Evolutionary conservation across 2,797 vertebrate species (phyloP).

Genomic region (Pangasius sanitwongsei): DNA sequence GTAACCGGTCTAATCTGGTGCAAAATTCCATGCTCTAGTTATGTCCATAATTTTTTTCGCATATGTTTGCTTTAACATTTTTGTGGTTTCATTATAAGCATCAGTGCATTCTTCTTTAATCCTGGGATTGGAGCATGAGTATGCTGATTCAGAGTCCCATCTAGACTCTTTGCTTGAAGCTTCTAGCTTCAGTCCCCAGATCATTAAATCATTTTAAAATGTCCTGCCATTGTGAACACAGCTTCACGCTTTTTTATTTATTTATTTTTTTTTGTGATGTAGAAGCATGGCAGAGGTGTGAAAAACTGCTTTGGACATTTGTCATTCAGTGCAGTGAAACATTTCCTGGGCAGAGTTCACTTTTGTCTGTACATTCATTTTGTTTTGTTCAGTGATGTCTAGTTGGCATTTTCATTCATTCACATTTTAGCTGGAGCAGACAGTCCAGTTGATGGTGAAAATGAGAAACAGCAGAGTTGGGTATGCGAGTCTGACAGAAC

Average conservation of each 20-base stretch:
- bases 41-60: neutral
- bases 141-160: neutral
- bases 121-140: neutral
- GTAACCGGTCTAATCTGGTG: neutral
- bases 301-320: neutral
- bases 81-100: constrained; percentile 27
- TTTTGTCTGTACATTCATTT: neutral
- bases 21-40: neutral
- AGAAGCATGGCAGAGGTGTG: neutral
- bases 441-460: neutral
- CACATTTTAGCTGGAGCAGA: neutral
- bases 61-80: constrained; percentile 8
- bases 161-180: neutral
- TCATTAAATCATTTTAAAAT: neutral
- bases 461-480: neutral
- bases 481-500: neutral
- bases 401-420: neutral
- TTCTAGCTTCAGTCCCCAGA: neutral
- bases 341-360: neutral
- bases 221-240: neutral
- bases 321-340: neutral
- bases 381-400: neutral
- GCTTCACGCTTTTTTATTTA: neutral
- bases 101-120: constrained; percentile 22
- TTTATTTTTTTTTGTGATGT: neutral